These are phyloP conservation scores for Capitulum mitella DNA, from an alignment of 2,888 invertebrate genomes.

Conservation along the genomic window DNA sequence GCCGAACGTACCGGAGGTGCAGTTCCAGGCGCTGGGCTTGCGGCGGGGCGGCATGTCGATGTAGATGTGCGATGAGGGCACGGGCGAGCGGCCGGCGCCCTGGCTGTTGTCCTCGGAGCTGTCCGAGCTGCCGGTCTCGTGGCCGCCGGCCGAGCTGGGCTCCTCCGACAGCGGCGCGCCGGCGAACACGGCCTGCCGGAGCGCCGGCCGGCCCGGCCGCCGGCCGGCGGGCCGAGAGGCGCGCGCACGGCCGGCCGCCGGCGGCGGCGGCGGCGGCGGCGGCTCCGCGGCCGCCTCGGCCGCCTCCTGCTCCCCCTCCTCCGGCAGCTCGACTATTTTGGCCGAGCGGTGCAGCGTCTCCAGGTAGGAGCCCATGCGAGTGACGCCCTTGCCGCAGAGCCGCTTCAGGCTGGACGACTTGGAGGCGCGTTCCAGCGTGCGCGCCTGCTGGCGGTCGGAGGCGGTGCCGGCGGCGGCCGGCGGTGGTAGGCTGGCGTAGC, in stretches of 20 bases:
- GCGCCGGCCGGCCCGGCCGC: not conserved
- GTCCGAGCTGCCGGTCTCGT: not conserved
- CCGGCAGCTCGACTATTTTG: not conserved
- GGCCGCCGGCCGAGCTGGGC: not conserved
- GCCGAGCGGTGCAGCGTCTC: constrained; percentile 20
- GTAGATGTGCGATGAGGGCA: constrained; percentile 10
- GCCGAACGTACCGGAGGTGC: not conserved
- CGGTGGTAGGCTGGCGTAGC: not conserved
- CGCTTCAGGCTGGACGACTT: constrained; percentile 21
- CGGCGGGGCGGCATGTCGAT: constrained; percentile 21
- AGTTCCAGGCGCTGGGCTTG: not conserved
- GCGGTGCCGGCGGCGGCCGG: too few relatives aligned
- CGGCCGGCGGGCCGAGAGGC: not conserved
- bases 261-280: not conserved
- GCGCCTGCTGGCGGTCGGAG: not conserved
- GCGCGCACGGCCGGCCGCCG: not conserved
- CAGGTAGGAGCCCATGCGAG: constrained; percentile 7
- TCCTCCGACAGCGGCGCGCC: not conserved
- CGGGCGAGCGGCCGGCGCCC: not conserved
- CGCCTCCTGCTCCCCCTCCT: not conserved
- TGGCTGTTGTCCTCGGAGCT: not conserved
- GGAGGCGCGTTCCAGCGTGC: constrained; percentile 1
- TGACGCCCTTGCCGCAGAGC: constrained; percentile 7
- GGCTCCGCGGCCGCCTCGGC: not conserved
- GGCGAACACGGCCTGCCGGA: not conserved